Conservation (phyloP, 1,140 invertebrate genomes). For the Lucilia sericata region DNA sequence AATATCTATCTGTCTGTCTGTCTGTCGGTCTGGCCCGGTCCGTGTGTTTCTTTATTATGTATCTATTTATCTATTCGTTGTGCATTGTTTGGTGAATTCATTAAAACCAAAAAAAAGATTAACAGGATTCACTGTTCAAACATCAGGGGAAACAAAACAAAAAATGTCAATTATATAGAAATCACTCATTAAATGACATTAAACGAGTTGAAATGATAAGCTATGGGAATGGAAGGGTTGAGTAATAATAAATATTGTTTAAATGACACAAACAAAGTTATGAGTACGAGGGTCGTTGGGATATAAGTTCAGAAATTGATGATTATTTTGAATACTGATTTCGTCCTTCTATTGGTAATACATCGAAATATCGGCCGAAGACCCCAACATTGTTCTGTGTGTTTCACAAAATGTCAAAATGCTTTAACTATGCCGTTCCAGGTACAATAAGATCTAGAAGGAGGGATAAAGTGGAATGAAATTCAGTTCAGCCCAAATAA, state of each 20-base stretch:
- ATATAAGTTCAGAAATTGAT: no score
- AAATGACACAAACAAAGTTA: background rate
- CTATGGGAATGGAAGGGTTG: background rate
- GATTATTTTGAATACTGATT: no score
- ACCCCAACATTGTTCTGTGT: no score
- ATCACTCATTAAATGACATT: conserved; percentile 27
- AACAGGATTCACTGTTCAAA: conserved; percentile 20
- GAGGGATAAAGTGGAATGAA: no score
- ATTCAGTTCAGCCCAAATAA: no score
- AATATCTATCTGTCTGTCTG: no score
- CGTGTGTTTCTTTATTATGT: background rate
- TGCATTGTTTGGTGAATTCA: background rate
- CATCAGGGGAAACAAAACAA: background rate
- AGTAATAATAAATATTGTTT: conserved; percentile 4
- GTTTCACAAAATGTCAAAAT: no score
- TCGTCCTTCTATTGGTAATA: no score
- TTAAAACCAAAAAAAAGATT: conserved; percentile 9
- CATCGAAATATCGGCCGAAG: no score
- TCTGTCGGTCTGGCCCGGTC: no score
- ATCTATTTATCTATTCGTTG: background rate
- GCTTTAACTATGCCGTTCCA: no score
- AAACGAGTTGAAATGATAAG: conserved; percentile 29
- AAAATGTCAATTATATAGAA: conserved; percentile 12
- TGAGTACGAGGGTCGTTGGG: background rate
- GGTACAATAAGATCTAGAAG: no score